phyloP scores from a whole-genome alignment of 2,113 vertebrate species.

The Opisthocomus hoazin region DNA sequence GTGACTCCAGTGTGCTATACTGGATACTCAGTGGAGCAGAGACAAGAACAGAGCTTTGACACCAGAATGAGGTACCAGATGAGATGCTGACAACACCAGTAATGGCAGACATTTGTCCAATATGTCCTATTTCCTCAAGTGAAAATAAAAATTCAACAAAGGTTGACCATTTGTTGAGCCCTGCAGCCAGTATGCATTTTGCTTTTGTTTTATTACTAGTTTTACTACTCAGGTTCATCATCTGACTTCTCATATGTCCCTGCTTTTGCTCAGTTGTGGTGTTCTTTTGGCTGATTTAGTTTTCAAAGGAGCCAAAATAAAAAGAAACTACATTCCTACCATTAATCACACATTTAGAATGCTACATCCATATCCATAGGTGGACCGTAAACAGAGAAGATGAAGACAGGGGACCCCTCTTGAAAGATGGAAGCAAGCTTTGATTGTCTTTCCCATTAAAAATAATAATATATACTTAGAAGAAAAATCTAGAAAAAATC shows the following conservation, averaged over 20 bases:
- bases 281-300: background rate
- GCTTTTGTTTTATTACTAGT: background rate
- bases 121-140: background rate
- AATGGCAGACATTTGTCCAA: background rate
- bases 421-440: background rate
- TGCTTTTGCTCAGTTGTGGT: background rate
- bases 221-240: background rate
- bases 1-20: background rate
- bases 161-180: background rate
- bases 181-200: background rate
- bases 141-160: background rate
- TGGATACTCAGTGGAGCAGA: background rate
- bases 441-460: background rate
- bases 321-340: background rate
- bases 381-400: background rate
- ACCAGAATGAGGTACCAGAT: background rate
- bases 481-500: background rate
- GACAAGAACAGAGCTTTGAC: background rate
- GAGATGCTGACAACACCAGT: background rate
- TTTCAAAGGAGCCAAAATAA: background rate
- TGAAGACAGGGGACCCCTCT: background rate
- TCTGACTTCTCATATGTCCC: background rate
- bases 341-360: background rate
- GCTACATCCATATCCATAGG: background rate
- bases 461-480: background rate